Evolutionary conservation across 2,113 vertebrate genomes (phyloP).

Genomic region (Corvus hawaiiensis): DNA sequence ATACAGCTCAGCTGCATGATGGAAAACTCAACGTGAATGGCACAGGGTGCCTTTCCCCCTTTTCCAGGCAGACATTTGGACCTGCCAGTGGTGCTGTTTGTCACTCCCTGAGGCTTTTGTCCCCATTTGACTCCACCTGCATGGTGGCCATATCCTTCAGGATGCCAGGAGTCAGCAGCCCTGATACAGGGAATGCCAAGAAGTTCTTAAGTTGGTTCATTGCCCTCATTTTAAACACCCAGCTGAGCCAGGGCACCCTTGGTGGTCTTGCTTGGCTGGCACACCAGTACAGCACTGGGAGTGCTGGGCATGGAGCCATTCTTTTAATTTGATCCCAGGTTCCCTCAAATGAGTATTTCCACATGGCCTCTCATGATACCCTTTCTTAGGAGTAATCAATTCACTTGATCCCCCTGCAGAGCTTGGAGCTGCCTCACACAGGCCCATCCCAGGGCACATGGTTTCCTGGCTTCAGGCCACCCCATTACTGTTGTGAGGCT

Average conservation of each 20-base stretch:
- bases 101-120: not conserved
- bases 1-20: not conserved
- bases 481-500: fast-evolving
- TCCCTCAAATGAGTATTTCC: not conserved
- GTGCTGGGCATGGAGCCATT: not conserved
- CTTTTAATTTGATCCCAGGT: not conserved
- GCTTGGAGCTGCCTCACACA: not conserved
- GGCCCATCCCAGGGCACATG: not conserved
- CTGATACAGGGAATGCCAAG: not conserved
- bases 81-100: not conserved
- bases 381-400: not conserved
- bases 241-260: too few species aligned
- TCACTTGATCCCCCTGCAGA: not conserved
- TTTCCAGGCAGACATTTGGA: not conserved
- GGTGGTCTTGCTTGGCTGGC: not conserved
- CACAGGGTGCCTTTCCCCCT: not conserved
- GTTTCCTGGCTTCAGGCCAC: not conserved
- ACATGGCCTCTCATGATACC: not conserved
- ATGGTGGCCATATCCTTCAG: not conserved
- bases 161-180: not conserved
- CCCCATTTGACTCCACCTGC: not conserved
- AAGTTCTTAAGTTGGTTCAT: not conserved
- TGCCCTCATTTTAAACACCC: not conserved
- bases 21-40: not conserved
- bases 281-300: not conserved